Evolutionary conservation across 2,888 invertebrate species (phyloP).

Genomic region (Balanococcus diminutus): DNA sequence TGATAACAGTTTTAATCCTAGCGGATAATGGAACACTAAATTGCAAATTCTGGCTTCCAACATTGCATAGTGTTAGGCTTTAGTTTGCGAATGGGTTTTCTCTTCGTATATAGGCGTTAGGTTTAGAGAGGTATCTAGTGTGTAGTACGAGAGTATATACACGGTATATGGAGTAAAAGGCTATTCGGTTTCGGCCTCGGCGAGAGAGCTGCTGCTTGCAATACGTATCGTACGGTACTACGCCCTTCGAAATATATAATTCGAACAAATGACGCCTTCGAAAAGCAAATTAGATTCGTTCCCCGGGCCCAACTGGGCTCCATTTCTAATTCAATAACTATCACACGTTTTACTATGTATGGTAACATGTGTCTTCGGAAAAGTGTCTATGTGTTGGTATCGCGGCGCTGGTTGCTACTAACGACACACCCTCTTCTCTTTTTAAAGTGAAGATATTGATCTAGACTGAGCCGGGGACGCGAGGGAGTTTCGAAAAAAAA

Average conservation of each 20-base stretch:
- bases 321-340: constrained; percentile 55
- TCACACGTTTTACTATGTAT: constrained; percentile 53
- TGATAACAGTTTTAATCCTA: constrained; percentile 55
- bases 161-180: constrained; percentile 18
- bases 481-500: constrained; percentile 31
- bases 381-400: constrained; percentile 34
- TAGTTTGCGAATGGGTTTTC: constrained; percentile 47
- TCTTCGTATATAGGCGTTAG: not conserved
- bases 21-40: constrained; percentile 50
- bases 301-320: constrained; percentile 54
- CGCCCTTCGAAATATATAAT: constrained; percentile 55
- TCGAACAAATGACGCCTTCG: constrained; percentile 55
- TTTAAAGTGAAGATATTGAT: constrained; percentile 53
- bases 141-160: not conserved
- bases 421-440: constrained; percentile 54
- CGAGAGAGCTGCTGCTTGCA: not conserved
- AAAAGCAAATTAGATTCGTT: constrained; percentile 55
- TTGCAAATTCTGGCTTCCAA: constrained; percentile 55
- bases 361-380: constrained; percentile 47
- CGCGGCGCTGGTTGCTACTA: constrained; percentile 52
- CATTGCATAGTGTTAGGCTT: constrained; percentile 35
- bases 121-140: not conserved
- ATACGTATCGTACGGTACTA: not conserved
- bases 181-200: constrained; percentile 40
- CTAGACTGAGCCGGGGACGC: constrained; percentile 47